These are phyloP conservation scores for Zeugodacus cucurbitae DNA, from an alignment of 1,140 invertebrate species.

Conservation along the genomic window DNA sequence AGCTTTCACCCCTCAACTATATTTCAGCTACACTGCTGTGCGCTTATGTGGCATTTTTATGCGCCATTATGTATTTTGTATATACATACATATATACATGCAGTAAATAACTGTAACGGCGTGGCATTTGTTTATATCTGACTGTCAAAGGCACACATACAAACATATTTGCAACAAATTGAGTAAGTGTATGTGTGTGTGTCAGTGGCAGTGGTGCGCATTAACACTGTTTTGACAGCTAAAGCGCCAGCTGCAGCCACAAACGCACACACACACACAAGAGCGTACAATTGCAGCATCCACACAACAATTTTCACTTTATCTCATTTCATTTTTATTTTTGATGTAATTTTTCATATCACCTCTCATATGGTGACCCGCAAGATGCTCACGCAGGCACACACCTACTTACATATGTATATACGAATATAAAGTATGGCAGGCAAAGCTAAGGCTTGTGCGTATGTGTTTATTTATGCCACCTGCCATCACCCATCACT, in stretches of 20 bases:
- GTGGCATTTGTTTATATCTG: neutral
- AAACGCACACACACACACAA: neutral
- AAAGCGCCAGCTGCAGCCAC: neutral
- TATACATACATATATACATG: neutral
- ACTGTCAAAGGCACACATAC: neutral
- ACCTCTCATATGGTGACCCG: neutral
- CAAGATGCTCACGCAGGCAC: neutral
- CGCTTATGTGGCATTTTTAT: neutral
- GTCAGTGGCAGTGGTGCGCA: neutral
- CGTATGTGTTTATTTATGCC: neutral
- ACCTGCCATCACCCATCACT: neutral
- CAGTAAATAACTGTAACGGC: neutral
- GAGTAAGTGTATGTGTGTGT: neutral
- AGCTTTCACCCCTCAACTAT: neutral
- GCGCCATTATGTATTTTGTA: neutral
- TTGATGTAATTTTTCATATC: slow-evolving; percentile 21
- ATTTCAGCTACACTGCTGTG: neutral
- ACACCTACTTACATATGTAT: neutral
- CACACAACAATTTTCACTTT: slow-evolving; percentile 6
- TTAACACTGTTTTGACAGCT: slow-evolving; percentile 18
- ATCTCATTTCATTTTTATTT: slow-evolving; percentile 14
- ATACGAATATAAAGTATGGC: too few relatives aligned
- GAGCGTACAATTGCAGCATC: neutral
- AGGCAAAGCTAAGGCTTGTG: neutral
- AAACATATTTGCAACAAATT: neutral